These are phyloP conservation scores for Mythimna pallens DNA, from an alignment of 2,888 invertebrate species.

Conservation along the genomic window DNA sequence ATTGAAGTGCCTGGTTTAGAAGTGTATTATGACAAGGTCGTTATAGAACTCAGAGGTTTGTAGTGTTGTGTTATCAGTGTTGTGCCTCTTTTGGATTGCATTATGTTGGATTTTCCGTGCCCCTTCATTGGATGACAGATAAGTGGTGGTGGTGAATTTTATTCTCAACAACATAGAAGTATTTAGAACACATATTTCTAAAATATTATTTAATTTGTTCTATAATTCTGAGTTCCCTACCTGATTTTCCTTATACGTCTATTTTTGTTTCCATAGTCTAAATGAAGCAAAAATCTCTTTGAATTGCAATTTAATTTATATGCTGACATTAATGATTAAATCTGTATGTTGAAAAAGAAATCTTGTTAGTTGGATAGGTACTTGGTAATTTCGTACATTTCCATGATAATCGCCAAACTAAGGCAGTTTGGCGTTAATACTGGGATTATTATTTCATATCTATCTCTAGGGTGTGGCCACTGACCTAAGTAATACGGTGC, in stretches of 20 bases:
- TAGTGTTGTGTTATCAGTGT: conserved; percentile 67
- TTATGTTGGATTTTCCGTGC: conserved; percentile 35
- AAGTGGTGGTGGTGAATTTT: conserved; percentile 42
- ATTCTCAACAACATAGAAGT: background rate
- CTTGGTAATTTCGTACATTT: background rate
- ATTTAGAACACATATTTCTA: background rate
- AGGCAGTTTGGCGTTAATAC: background rate
- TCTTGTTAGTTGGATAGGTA: background rate
- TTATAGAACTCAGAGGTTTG: conserved; percentile 91
- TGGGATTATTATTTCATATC: background rate
- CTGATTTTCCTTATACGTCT: conserved; percentile 45
- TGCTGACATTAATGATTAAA: background rate
- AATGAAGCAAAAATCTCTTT: background rate
- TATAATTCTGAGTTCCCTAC: conserved; percentile 15
- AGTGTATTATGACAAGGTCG: conserved; percentile 91
- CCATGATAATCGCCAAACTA: conserved; percentile 2
- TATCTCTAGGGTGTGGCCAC: background rate
- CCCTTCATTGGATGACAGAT: conserved; percentile 33
- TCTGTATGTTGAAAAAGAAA: background rate
- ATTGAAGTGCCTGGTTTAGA: conserved; percentile 89
- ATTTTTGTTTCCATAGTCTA: background rate
- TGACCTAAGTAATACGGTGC: background rate
- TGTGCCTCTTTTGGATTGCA: conserved; percentile 51
- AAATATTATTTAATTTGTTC: background rate
- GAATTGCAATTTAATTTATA: background rate